A percentile compares a stretch with the other conserved stretches of the same genome.
phyloP scores from a whole-genome alignment of 2,113 vertebrate species.

The Hippocampus guttulatus region DNA sequence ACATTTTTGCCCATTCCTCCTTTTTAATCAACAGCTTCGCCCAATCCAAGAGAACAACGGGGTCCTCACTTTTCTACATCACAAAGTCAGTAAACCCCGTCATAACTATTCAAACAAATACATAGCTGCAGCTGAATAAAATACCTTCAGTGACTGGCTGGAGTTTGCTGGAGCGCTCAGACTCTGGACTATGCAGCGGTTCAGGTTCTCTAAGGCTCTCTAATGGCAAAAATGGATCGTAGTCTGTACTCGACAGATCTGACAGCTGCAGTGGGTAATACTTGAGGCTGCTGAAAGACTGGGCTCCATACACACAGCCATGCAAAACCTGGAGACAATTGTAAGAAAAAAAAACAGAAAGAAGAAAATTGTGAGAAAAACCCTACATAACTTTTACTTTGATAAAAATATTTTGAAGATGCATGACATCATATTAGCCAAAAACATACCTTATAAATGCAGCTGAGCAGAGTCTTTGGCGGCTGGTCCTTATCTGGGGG shows the following conservation, averaged over 20 bases:
- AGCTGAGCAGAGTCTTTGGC: constrained; percentile 89
- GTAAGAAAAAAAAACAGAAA: background rate
- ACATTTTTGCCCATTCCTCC: no score
- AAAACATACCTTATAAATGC: constrained; percentile 87
- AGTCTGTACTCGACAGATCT: constrained; percentile 88
- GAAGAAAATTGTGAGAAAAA: background rate
- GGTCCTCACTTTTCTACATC: no score
- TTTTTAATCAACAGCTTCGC: no score
- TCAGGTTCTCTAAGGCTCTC: constrained; percentile 94
- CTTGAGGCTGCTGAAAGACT: constrained; percentile 87
- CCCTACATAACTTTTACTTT: background rate
- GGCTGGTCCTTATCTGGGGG: constrained; percentile 81
- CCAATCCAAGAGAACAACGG: no score
- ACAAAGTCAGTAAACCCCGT: background rate
- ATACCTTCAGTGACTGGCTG: constrained; percentile 95
- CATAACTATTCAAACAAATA: background rate
- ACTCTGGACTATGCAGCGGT: constrained; percentile 96
- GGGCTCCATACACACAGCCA: constrained; percentile 96
- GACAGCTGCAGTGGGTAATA: constrained; percentile 94
- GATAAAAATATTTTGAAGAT: background rate
- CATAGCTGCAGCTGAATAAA: background rate
- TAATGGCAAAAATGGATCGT: constrained; percentile 92
- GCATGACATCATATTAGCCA: background rate
- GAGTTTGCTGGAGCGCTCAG: constrained; percentile 92
- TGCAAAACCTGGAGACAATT: constrained; percentile 82